Percentiles rank a stretch among this genome's conserved stretches.
These are phyloP conservation scores for Candoia aspera DNA, from an alignment of 2,113 vertebrate genomes.

Conservation along the genomic window DNA sequence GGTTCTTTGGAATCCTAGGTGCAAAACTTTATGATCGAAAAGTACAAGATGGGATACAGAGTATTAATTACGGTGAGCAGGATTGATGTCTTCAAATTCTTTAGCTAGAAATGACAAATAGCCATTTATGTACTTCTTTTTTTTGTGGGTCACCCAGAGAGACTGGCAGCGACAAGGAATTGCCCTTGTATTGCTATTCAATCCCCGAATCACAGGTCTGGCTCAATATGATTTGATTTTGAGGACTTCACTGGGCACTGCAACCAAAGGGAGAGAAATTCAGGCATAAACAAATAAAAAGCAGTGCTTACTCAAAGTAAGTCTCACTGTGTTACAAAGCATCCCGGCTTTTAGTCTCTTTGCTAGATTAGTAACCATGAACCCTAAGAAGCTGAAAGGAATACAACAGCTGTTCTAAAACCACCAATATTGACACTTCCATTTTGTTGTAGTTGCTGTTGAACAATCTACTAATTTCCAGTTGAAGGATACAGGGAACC, in stretches of 20 bases:
- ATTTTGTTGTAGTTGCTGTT: neutral
- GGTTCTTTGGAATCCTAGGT: neutral
- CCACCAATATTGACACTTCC: slow-evolving; percentile 20
- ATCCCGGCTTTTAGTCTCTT: neutral
- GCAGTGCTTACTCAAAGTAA: neutral
- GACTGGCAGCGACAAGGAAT: neutral
- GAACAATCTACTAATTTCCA: slow-evolving; percentile 48
- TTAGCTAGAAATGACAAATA: neutral
- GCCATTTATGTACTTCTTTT: too few relatives aligned
- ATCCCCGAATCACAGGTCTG: neutral
- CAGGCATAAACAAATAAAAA: neutral
- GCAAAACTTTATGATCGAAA: neutral
- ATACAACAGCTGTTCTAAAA: neutral
- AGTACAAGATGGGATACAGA: neutral
- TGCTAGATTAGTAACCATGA: neutral
- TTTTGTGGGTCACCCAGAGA: too few relatives aligned
- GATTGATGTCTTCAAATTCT: neutral
- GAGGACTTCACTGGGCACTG: neutral
- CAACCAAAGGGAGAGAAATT: neutral
- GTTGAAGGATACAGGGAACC: slow-evolving; percentile 58
- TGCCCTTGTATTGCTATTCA: neutral
- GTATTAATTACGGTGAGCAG: neutral
- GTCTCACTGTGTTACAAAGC: neutral
- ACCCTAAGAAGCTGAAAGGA: neutral
- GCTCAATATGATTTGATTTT: neutral